Evolutionary conservation across 2,797 vertebrate species (phyloP), one percentile per base, ranked within the genome.

Genomic region (Anomalospiza imberbis): DNA sequence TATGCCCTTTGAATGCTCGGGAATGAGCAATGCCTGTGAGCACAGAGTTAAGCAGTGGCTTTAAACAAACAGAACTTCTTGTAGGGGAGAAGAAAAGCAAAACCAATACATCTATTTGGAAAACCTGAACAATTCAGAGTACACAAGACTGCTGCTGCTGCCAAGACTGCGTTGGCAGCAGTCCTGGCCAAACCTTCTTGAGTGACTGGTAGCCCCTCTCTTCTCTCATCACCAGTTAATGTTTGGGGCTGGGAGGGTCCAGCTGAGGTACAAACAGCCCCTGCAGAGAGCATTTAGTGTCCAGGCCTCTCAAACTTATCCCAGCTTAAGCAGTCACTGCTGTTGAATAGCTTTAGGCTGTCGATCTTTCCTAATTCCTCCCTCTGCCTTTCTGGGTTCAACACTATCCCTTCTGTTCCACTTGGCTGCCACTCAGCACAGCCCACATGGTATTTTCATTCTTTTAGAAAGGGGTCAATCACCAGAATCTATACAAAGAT

Each of bases 361-460:
- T 93, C 38, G 3, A 53, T 91, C 93, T 88, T 87, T 42, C 90
- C 90, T 79, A 75, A 93, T 88, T 91, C 85, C 66, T 95, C 31
- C 18, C 40, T 90, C 71, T 88, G 76, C 72, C 57, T 85, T 67
- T 32, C 74, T 82, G 80, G 94, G 96, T 96, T 91, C 95, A 73
- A 36, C 90, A 76, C 81, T 66, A 18, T 83, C 75, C 83, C 91
- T 95, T 95, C 94, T 95, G 94, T 94, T 96, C 96, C 42, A 79
- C 80, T 96, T 96, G 96, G 96, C 96, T 91, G 74, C 77, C 55
- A 73, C 88, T 94, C 96, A 79, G 86, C 80, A 42, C 80, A 82
- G 88, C 93, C 91, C 93, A 92, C 94, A 82, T 94, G 94, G 91
- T 93, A 95, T 95, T 96, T 95, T 73, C 71, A 84, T 93, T 86